A percentile compares a stretch with the other conserved stretches of the same genome.
Evolutionary conservation across 2,888 invertebrate species (phyloP).

Genomic region (Lepidocyrtoides sp.): DNA sequence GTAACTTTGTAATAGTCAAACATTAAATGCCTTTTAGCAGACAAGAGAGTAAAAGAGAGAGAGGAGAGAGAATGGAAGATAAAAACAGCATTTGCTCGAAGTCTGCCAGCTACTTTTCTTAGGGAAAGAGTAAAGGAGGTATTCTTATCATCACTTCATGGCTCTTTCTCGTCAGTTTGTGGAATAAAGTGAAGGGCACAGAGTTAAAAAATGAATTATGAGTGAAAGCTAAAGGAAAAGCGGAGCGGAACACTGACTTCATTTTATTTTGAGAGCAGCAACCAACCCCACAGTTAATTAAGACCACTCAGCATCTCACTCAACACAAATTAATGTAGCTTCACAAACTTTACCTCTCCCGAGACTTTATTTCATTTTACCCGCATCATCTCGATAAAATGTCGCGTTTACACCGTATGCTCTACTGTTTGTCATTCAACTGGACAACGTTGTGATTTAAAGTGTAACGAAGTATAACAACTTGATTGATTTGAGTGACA

Average conservation of each 20-base stretch:
- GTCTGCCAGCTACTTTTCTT: slow-evolving; percentile 18
- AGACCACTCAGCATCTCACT: slow-evolving; percentile 58
- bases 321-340: slow-evolving; percentile 53
- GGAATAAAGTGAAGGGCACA: not conserved
- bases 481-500: too few relatives aligned
- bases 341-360: slow-evolving; percentile 63
- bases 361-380: slow-evolving; percentile 44
- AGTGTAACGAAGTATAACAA: too few relatives aligned
- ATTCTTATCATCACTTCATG: slow-evolving; percentile 55
- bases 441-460: too few relatives aligned
- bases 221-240: slow-evolving; percentile 8
- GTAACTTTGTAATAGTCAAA: too few relatives aligned
- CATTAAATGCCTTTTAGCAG: too few relatives aligned
- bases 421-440: not conserved
- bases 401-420: not conserved
- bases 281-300: slow-evolving; percentile 65
- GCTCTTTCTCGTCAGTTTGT: slow-evolving; percentile 45
- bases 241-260: slow-evolving; percentile 53
- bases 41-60: not conserved
- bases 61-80: not conserved
- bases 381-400: not conserved
- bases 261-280: slow-evolving; percentile 44
- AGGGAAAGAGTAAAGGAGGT: not conserved
- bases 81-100: not conserved
- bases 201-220: slow-evolving; percentile 16